A percentile compares a stretch with the other conserved stretches of the same genome.
Conservation (phyloP, 2,888 invertebrate species). For the Baronia brevicornis region DNA sequence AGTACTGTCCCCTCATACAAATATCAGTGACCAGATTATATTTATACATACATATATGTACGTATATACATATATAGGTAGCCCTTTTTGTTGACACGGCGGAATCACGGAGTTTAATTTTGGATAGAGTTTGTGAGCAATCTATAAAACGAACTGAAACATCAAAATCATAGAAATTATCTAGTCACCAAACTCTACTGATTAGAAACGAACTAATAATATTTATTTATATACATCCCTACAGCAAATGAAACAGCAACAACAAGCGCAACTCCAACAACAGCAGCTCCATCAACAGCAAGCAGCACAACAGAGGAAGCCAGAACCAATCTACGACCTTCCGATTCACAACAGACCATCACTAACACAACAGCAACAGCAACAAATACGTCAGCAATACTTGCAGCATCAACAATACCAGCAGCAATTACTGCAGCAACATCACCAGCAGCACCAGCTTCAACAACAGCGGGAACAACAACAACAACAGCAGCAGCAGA, state of each 20-base stretch:
- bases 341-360: slow-evolving; percentile 64
- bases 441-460: slow-evolving; percentile 27
- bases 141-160: too few relatives aligned
- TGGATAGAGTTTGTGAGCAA: too few relatives aligned
- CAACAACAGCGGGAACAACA: slow-evolving; percentile 25
- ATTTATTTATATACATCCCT: slow-evolving; percentile 10
- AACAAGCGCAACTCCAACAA: slow-evolving; percentile 24
- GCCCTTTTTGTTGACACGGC: too few relatives aligned
- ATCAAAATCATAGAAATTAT: too few relatives aligned
- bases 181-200: too few relatives aligned
- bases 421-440: slow-evolving; percentile 20
- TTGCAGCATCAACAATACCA: slow-evolving; percentile 24
- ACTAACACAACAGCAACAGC: slow-evolving; percentile 35
- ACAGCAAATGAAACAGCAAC: slow-evolving; percentile 26
- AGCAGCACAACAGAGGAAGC: slow-evolving; percentile 44
- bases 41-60: too few relatives aligned
- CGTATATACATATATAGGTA: too few relatives aligned
- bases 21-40: too few relatives aligned
- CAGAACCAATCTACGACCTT: slow-evolving; percentile 62
- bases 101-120: too few relatives aligned
- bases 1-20: too few relatives aligned
- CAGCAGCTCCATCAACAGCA: slow-evolving; percentile 24
- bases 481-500: slow-evolving; percentile 30
- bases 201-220: too few relatives aligned
- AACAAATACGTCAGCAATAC: slow-evolving; percentile 27